Percentiles rank a stretch among this genome's conserved stretches.
phyloP scores from a whole-genome alignment of 2,113 vertebrate genomes.

The Mixornis gularis region DNA sequence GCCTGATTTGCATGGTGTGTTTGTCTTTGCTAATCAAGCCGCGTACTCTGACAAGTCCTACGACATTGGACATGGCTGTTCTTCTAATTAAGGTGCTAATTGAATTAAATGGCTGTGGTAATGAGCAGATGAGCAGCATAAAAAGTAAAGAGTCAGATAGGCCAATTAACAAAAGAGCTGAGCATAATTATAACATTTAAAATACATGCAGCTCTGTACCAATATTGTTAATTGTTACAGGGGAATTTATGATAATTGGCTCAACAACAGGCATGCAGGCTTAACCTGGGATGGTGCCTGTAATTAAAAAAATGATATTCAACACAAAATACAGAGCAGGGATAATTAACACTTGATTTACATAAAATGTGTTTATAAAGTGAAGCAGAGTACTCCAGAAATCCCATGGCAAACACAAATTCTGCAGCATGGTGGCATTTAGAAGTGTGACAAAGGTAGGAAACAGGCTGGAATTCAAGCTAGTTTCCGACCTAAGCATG shows the following conservation, averaged over 20 bases:
- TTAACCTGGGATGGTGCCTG: constrained; percentile 69
- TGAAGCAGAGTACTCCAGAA: not conserved
- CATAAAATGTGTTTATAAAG: constrained; percentile 69
- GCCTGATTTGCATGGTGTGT: constrained; percentile 83
- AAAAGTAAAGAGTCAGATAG: constrained; percentile 98
- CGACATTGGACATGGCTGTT: constrained; percentile 87
- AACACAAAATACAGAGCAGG: constrained; percentile 65
- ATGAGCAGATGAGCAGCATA: constrained; percentile 96
- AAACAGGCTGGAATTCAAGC: not conserved
- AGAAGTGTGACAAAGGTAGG: not conserved
- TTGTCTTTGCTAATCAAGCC: constrained; percentile 92
- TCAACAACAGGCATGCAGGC: constrained; percentile 82
- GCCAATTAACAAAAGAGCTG: constrained; percentile 97
- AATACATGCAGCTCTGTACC: constrained; percentile 86
- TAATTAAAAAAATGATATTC: constrained; percentile 85
- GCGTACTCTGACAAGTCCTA: constrained; percentile 82
- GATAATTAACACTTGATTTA: constrained; percentile 85
- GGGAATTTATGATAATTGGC: constrained; percentile 99
- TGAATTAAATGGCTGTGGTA: constrained; percentile 98
- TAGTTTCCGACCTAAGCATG: not conserved
- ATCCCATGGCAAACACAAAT: not conserved
- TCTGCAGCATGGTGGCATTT: not conserved
- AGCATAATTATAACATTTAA: constrained; percentile 99
- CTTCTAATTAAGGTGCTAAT: constrained; percentile 98
- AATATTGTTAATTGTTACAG: constrained; percentile 93